These are phyloP conservation scores for Sipha flava DNA, from an alignment of 1,140 invertebrate genomes.

Conservation along the genomic window DNA sequence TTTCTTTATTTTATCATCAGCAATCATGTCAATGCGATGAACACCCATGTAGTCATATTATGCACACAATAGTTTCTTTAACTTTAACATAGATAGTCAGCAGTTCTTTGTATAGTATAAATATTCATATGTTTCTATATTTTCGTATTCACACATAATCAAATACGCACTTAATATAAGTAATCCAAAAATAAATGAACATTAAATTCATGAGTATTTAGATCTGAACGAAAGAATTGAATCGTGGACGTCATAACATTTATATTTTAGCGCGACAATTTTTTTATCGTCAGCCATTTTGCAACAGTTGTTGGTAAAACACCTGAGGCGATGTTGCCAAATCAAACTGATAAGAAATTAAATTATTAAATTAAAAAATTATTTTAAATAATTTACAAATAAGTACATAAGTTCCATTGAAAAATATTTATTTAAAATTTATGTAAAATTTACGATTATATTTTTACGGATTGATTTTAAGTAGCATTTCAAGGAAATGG, in stretches of 20 bases:
- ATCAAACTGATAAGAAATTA: neutral
- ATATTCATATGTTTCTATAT: too few species aligned
- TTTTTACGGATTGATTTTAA: neutral
- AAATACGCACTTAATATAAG: too few species aligned
- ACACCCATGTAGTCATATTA: too few species aligned
- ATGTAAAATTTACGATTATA: neutral
- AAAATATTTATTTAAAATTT: neutral
- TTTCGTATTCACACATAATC: too few species aligned
- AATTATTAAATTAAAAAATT: neutral
- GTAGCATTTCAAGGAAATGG: neutral
- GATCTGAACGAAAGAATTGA: neutral
- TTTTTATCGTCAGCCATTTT: constrained; percentile 31
- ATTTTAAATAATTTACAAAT: neutral
- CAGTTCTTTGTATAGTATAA: too few species aligned
- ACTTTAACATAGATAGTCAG: too few species aligned
- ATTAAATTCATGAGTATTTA: too few species aligned
- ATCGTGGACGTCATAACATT: constrained; percentile 2
- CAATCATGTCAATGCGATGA: too few species aligned
- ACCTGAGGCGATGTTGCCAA: neutral
- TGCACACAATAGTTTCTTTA: too few species aligned
- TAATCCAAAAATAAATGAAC: too few species aligned
- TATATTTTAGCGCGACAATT: constrained; percentile 29
- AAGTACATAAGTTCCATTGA: neutral
- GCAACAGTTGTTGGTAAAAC: constrained; percentile 28
- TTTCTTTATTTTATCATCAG: too few species aligned